Evolutionary conservation across 2,888 invertebrate species (phyloP), one percentile per base, ranked within the genome.

Genomic region (Antheraea yamamai): DNA sequence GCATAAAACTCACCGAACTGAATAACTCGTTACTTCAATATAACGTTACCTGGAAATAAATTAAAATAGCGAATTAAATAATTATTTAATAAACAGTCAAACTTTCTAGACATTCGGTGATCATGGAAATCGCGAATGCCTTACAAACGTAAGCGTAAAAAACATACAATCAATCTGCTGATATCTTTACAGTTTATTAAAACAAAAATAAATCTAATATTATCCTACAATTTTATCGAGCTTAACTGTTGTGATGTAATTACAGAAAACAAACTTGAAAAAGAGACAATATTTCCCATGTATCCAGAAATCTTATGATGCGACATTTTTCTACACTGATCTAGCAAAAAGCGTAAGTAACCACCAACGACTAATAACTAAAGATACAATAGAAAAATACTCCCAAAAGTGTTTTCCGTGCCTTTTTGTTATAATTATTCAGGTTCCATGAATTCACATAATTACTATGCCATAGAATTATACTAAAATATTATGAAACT

Each of bases 1-100:
- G 64, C 18, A 35, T 66, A 26, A 30, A 30, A 66, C 68, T 68
- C 68, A 68, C 73, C 30, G 35, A 68, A 68, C n/a, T 20, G 68
- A 14, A 30, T 35, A 68, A 16, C 68, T 18, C 68, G 68, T 68
- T 35, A 20, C 18, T 68, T 68, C 35, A 20, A 68, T 68, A 61
- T 23, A 35, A 1, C 14, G 23, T 35, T 35, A 68, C 68, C 68
- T 68, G 68, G 35, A 68, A 68, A 68, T 35, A 68, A 68, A 35
- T n/a, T 6, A 61, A 23, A 23, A 47, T 0, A 61, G 18, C 2
- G 23, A 10, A 61, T 3, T 61, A 61, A n/a, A 61, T 23, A 61
- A 61, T 23, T 61, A 12, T 23, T 23, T 8, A n/a, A 58, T n/a
- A n/a, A 58, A 23, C 61, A 23, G n/a, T 23, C 23, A 10, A 61